Evolutionary conservation across 1,140 invertebrate genomes (phyloP), one percentile per base, ranked within the genome.

Genomic region (Meloidogyne exigua): DNA sequence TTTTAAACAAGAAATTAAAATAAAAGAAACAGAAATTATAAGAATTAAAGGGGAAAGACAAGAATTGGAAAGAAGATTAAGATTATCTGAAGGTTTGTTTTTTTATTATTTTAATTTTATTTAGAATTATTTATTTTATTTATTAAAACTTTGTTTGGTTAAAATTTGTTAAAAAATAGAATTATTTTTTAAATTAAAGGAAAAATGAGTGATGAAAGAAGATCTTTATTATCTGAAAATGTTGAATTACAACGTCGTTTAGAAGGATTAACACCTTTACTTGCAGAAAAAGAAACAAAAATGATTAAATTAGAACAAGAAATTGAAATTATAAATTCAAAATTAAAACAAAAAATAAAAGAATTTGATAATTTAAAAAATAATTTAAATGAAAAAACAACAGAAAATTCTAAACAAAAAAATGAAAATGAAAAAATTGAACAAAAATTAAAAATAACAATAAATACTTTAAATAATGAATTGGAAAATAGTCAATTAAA

Each of bases 271-370:
- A 85, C 82, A 12, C 82, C 82, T 2, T 44, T 82, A 49, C 57
- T 83, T 21, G 82, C 82, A 12, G 83, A 81, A 57, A 84, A 83
- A 64, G 84, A 83, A 64, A 82, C 80, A 32, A 65, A 78, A 72
- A 80, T 84, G 13, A 65, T 80, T 26, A 65, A 66, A 67, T 49
- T 83, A 62, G 74, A 76, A 67, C 76, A 76, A 36, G 82, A 83
- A 69, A 76, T 68, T 39, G 76, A 79, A 39, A 78, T 26, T 1
- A 10, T 72, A 70, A 36, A 71, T 36, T 67, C 26, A 68, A 42
- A 64, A 65, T 62, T 28, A 65, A 25, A 39, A 11, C 23, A 62
- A 57, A 18, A 72, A 72, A 39, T 44, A n/a, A 72, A 28, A 72
- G 28, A 25, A 21, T 63, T 72, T 63, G 13, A 68, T 18, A 63